Conservation (phyloP, 2,888 invertebrate species). For the Brassicogethes aeneus region DNA sequence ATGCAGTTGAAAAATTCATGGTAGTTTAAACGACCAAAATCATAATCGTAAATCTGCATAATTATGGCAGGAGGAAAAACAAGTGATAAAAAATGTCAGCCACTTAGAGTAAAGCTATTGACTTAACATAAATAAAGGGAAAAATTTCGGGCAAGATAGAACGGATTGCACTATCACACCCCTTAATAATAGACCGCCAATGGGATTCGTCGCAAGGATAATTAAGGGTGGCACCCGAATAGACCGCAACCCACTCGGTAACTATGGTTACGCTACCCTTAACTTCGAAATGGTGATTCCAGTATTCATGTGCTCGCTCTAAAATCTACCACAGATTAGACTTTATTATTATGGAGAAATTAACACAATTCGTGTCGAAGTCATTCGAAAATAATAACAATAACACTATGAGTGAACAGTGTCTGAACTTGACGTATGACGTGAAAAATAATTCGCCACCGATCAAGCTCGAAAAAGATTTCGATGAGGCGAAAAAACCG, state of each 20-base stretch:
- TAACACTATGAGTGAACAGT: constrained; percentile 29
- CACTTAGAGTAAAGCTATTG: constrained; percentile 39
- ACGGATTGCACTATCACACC: constrained; percentile 24
- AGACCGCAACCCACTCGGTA: constrained; percentile 33
- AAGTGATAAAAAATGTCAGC: constrained; percentile 40
- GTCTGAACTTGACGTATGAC: constrained; percentile 28
- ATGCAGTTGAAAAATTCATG: constrained; percentile 17
- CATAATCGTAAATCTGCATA: constrained; percentile 38
- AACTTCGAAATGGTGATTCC: constrained; percentile 35
- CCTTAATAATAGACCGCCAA: constrained; percentile 29
- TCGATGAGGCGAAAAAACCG: constrained; percentile 29
- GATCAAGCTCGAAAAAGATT: constrained; percentile 33
- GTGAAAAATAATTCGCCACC: constrained; percentile 17
- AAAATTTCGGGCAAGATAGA: constrained; percentile 23
- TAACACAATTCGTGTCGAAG: constrained; percentile 85
- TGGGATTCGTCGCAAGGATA: constrained; percentile 14
- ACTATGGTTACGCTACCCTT: constrained; percentile 36
- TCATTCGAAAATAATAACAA: constrained; percentile 59
- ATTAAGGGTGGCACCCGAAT: constrained; percentile 29
- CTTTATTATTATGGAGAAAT: constrained; percentile 64
- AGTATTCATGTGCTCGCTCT: constrained; percentile 33
- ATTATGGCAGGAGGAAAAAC: constrained; percentile 36
- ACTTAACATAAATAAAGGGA: constrained; percentile 35
- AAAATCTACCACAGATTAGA: constrained; percentile 33
- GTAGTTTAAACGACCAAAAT: constrained; percentile 25